Evolutionary conservation across 2,113 vertebrate species (phyloP).

Genomic region (Myrmecobius fasciatus): DNA sequence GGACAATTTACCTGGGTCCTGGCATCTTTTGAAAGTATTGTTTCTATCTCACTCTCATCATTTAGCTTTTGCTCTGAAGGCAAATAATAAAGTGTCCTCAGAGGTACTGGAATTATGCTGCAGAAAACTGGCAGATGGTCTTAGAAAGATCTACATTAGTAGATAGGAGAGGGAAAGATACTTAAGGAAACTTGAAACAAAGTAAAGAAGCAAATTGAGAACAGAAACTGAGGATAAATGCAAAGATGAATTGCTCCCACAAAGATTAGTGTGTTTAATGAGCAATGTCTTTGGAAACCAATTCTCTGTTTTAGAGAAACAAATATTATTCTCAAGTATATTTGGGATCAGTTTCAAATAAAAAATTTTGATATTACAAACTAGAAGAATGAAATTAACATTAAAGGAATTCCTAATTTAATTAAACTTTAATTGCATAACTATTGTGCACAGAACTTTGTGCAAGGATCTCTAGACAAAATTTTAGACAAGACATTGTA

Average conservation of each 20-base stretch:
- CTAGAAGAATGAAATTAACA: not conserved
- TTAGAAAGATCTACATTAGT: not conserved
- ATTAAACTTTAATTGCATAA: not conserved
- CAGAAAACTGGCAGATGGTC: not conserved
- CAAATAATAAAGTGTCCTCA: not conserved
- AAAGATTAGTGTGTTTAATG: not conserved
- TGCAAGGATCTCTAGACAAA: not conserved
- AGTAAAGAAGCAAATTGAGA: not conserved
- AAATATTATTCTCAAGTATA: not conserved
- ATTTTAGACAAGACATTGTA: not conserved
- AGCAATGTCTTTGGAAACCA: not conserved
- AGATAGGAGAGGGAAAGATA: not conserved
- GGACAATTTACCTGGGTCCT: not conserved
- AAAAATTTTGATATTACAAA: conserved; percentile 15
- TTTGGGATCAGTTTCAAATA: conserved; percentile 26
- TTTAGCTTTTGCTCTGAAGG: conserved; percentile 11
- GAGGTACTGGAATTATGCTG: not conserved
- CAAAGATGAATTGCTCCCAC: not conserved
- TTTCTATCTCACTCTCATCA: not conserved
- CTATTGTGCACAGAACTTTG: not conserved
- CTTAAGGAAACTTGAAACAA: not conserved
- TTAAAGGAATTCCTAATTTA: not conserved
- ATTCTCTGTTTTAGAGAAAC: not conserved
- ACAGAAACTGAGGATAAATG: not conserved
- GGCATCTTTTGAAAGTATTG: not conserved